Conservation (phyloP, 2,888 invertebrate genomes). For the Heteromyza rotundicornis region DNA sequence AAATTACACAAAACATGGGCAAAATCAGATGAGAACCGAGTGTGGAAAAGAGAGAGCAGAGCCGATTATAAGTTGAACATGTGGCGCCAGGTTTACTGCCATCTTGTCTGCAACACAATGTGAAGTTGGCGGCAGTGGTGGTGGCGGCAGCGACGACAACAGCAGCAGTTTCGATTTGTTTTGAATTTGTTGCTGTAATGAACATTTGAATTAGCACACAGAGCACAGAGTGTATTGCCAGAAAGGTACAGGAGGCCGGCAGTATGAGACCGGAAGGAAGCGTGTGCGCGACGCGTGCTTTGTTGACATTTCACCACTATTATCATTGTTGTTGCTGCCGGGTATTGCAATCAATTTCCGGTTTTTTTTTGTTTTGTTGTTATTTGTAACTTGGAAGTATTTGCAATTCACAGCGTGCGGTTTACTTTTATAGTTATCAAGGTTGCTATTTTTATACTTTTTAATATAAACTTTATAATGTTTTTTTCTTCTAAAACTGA, state of each 20-base stretch:
- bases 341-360: conserved; percentile 12
- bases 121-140: conserved; percentile 3
- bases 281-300: neutral
- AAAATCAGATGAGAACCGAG: neutral
- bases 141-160: neutral
- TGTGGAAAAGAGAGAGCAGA: neutral
- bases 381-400: too few species aligned
- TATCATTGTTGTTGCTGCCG: neutral
- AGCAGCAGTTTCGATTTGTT: conserved; percentile 7
- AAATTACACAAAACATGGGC: neutral
- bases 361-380: conserved; percentile 9
- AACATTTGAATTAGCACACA: too few species aligned
- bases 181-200: neutral
- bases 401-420: too few species aligned
- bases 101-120: conserved; percentile 16
- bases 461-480: too few species aligned
- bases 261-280: too few species aligned
- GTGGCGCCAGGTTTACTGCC: conserved; percentile 21
- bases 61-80: neutral
- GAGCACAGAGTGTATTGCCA: too few species aligned
- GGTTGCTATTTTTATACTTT: too few species aligned
- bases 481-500: too few species aligned
- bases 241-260: neutral
- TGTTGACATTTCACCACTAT: neutral
- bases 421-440: too few species aligned